Evolutionary conservation across 2,888 invertebrate species (phyloP).

Genomic region (Masnerella sp.): DNA sequence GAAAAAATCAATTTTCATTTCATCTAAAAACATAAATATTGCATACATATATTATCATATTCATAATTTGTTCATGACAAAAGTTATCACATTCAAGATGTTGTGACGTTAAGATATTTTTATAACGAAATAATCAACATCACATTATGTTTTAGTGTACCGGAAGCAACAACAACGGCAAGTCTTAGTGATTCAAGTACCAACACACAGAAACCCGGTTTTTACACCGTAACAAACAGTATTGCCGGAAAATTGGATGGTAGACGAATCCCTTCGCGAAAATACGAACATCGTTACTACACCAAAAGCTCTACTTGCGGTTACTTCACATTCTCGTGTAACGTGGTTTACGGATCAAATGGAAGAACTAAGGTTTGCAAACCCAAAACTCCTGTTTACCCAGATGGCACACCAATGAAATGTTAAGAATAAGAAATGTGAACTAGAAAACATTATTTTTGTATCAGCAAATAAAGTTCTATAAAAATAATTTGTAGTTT

Average conservation of each 20-base stretch:
- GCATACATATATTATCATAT: too few species aligned
- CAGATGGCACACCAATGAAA: constrained; percentile 85
- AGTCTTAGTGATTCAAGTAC: constrained; percentile 11
- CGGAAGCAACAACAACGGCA: constrained; percentile 19
- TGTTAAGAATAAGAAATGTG: constrained; percentile 75
- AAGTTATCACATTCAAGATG: too few species aligned
- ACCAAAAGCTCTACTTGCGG: constrained; percentile 93
- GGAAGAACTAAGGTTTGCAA: constrained; percentile 89
- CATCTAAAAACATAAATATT: too few species aligned
- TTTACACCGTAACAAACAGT: constrained; percentile 88
- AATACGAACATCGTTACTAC: constrained; percentile 85
- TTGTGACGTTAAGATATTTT: too few species aligned
- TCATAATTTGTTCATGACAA: too few species aligned
- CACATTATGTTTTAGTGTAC: constrained; percentile 24
- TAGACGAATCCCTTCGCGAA: constrained; percentile 79
- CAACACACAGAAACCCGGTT: constrained; percentile 76
- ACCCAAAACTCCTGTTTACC: constrained; percentile 87
- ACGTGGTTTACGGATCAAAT: constrained; percentile 86
- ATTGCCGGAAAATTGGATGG: constrained; percentile 85
- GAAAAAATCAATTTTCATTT: neutral
- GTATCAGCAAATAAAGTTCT: neutral
- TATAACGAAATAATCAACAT: too few species aligned
- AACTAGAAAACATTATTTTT: neutral
- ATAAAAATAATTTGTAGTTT: neutral
- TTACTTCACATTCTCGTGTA: constrained; percentile 91